Percentiles rank a stretch among this genome's conserved stretches.
These are phyloP conservation scores for Monomorium pharaonis DNA, from an alignment of 1,140 invertebrate species.

Conservation along the genomic window DNA sequence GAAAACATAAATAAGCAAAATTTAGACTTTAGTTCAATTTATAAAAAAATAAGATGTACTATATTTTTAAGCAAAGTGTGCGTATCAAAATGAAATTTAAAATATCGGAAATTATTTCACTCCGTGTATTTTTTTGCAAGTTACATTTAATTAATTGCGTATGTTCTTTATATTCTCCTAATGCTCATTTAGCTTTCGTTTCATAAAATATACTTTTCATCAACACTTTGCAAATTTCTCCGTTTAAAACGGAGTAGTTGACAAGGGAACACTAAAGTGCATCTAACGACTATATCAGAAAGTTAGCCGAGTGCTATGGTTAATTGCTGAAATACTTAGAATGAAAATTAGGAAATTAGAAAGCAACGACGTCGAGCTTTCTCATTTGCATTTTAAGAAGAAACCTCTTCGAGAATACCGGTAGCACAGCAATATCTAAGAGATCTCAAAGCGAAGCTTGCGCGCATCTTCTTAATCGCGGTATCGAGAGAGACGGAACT, in stretches of 20 bases:
- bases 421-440: background rate
- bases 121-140: background rate
- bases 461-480: background rate
- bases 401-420: background rate
- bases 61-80: background rate
- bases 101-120: background rate
- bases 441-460: background rate
- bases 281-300: background rate
- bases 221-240: background rate
- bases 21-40: background rate
- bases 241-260: background rate
- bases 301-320: background rate
- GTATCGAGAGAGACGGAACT: conserved; percentile 5
- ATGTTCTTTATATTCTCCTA: background rate
- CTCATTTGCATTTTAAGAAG: conserved; percentile 7
- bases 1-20: background rate
- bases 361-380: conserved; percentile 3
- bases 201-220: background rate
- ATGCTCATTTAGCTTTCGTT: background rate
- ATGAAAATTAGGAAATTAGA: conserved; percentile 32
- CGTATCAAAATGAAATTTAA: background rate
- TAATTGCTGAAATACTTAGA: conserved; percentile 1
- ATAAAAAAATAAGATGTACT: background rate
- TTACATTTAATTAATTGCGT: background rate
- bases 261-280: background rate